phyloP scores from a whole-genome alignment of 2,888 invertebrate genomes.

The Lordiphosa andalusiaca region DNA sequence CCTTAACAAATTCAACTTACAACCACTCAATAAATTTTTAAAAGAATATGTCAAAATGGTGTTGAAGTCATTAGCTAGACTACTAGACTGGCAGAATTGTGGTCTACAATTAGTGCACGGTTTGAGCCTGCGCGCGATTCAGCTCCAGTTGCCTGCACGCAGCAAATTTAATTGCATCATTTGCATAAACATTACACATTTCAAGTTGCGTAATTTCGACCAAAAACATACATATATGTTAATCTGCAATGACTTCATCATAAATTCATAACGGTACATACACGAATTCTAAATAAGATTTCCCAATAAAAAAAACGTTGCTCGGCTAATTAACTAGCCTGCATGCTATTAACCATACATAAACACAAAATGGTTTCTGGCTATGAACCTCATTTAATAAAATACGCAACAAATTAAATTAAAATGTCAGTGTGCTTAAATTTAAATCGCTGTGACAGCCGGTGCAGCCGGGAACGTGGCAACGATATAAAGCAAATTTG shows the following conservation, averaged over 20 bases:
- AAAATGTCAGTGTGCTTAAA: slow-evolving; percentile 41
- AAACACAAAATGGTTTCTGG: neutral
- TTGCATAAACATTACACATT: slow-evolving; percentile 34
- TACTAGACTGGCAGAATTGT: neutral
- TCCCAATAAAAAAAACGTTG: slow-evolving; percentile 35
- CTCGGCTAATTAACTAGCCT: slow-evolving; percentile 27
- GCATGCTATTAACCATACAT: neutral
- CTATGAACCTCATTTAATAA: slow-evolving; percentile 9
- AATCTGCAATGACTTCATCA: slow-evolving; percentile 2
- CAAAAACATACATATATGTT: slow-evolving; percentile 1
- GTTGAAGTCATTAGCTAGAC: slow-evolving; percentile 47
- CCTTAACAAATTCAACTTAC: slow-evolving; percentile 21
- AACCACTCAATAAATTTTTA: slow-evolving; percentile 47
- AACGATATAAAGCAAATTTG: slow-evolving; percentile 13
- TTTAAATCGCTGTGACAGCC: slow-evolving; percentile 23
- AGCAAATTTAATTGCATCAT: slow-evolving; percentile 33
- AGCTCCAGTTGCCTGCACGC: neutral
- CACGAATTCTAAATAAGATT: slow-evolving; percentile 40
- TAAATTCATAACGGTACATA: slow-evolving; percentile 10
- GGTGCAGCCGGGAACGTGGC: neutral
- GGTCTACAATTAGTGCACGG: slow-evolving; percentile 3
- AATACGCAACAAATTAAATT: slow-evolving; percentile 40
- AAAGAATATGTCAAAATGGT: slow-evolving; percentile 47
- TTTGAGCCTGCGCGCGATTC: slow-evolving; percentile 1
- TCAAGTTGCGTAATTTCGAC: slow-evolving; percentile 5